Evolutionary conservation across 2,113 vertebrate species (phyloP), one percentile per base, ranked within the genome.

Genomic region (Aptenodytes forsteri): DNA sequence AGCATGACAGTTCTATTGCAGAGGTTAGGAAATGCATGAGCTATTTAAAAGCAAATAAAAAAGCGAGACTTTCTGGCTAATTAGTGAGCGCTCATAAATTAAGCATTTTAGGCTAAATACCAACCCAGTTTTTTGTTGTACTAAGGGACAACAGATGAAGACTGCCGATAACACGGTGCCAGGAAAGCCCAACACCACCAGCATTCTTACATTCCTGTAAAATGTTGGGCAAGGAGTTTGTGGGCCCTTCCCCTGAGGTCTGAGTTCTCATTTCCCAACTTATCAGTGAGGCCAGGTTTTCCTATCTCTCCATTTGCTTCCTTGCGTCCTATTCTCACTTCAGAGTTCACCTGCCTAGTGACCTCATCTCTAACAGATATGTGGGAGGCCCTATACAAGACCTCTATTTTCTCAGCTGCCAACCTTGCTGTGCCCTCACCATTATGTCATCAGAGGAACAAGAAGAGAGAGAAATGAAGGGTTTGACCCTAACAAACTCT

Each of bases 11-110:
- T 72, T 96, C 80, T 88, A 55, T 11, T 90, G 44, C 67, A 55
- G 73, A 92, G 52, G 84, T 40, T 25, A 90, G n/a, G 22, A 92
- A 96, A 95, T 14, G 32, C 40, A 72, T 19, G 4, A 88, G 66
- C 23, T 95, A 47, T 80, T 95, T 87, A 95, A 95, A 96, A 97
- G 46, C 23, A 92, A 80, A 90, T 64, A 4, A 34, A 71, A 90
- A 96, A 94, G 44, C 66, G 84, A 81, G 22, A 52, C n/a, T 87
- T 93, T 92, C 66, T 76, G 59, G 34, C 40, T 86, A 94, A 97
- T 83, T 86, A 78, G 32, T 16, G 65, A 90, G 26, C 34, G 49
- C 16, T 94, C 19, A 84, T 52, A 86, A 92, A 96, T 69, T 64
- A 87, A 44, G 13, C 14, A 38, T 55, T 86, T 93, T 55, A 59